Conservation (phyloP, 2,797 vertebrate genomes). For the Clarias fuscus region DNA sequence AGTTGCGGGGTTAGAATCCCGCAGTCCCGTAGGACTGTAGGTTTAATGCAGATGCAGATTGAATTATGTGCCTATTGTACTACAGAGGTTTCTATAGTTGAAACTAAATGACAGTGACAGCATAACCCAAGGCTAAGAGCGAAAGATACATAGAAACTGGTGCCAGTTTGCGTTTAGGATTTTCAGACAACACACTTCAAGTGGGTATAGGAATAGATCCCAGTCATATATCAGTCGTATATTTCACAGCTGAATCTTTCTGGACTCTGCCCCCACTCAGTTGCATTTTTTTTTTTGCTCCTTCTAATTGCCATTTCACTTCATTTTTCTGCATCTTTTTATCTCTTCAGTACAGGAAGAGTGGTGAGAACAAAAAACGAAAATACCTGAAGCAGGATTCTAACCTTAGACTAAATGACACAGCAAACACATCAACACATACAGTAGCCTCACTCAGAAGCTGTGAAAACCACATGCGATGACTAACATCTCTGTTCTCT, state of each 20-base stretch:
- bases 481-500: background rate
- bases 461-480: constrained; percentile 31
- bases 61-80: constrained; percentile 41
- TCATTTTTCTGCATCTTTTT: constrained; percentile 3
- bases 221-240: constrained; percentile 35
- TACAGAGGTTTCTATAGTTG: constrained; percentile 25
- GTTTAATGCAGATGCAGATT: background rate
- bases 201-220: constrained; percentile 35
- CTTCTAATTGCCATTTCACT: constrained; percentile 32
- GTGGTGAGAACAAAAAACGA: constrained; percentile 37
- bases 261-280: background rate
- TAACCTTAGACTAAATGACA: background rate
- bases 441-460: background rate
- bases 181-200: constrained; percentile 37
- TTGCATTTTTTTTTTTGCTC: background rate
- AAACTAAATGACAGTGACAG: constrained; percentile 44
- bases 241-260: constrained; percentile 4
- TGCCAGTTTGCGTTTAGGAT: constrained; percentile 38
- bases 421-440: background rate
- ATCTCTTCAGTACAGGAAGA: constrained; percentile 39
- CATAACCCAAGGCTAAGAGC: constrained; percentile 20
- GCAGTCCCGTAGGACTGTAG: background rate
- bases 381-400: constrained; percentile 1
- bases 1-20: constrained; percentile 15
- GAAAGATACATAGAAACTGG: constrained; percentile 24